A percentile compares a stretch with the other conserved stretches of the same genome.
phyloP scores from a whole-genome alignment of 1,140 invertebrate genomes.

The Cherax quadricarinatus region DNA sequence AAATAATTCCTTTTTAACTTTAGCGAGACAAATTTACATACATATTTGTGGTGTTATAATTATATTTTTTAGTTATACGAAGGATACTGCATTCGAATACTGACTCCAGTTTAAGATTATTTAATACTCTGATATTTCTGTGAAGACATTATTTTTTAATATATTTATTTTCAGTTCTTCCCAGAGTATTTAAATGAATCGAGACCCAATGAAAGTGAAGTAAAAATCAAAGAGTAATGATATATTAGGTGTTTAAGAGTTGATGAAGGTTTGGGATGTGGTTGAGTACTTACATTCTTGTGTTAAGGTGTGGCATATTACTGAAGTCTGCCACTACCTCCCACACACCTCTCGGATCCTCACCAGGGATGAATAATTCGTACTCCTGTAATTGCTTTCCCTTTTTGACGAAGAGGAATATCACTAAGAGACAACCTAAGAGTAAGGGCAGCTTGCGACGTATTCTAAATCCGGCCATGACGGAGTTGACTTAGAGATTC shows the following conservation, averaged over 20 bases:
- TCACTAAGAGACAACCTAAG: neutral
- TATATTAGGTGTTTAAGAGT: neutral
- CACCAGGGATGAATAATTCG: slow-evolving; percentile 60
- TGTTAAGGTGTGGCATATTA: slow-evolving; percentile 66
- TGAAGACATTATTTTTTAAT: too few species aligned
- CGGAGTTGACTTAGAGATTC: neutral
- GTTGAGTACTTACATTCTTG: slow-evolving; percentile 69
- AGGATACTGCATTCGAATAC: neutral
- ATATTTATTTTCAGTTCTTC: too few species aligned
- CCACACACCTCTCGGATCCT: slow-evolving; percentile 68
- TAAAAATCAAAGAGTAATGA: too few species aligned
- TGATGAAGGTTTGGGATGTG: neutral
- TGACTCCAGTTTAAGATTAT: neutral
- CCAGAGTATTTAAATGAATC: too few species aligned
- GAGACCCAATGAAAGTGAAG: too few species aligned
- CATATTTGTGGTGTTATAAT: too few species aligned
- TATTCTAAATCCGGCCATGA: neutral
- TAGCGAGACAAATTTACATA: too few species aligned
- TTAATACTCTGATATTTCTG: too few species aligned
- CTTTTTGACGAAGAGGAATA: slow-evolving; percentile 55
- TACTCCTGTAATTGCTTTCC: slow-evolving; percentile 58
- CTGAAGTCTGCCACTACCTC: slow-evolving; percentile 68
- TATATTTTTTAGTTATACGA: neutral
- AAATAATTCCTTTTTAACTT: too few species aligned
- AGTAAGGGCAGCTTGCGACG: slow-evolving; percentile 18